phyloP scores from a whole-genome alignment of 64 coral and sea anemone genomes.

The Montipora cactus region DNA sequence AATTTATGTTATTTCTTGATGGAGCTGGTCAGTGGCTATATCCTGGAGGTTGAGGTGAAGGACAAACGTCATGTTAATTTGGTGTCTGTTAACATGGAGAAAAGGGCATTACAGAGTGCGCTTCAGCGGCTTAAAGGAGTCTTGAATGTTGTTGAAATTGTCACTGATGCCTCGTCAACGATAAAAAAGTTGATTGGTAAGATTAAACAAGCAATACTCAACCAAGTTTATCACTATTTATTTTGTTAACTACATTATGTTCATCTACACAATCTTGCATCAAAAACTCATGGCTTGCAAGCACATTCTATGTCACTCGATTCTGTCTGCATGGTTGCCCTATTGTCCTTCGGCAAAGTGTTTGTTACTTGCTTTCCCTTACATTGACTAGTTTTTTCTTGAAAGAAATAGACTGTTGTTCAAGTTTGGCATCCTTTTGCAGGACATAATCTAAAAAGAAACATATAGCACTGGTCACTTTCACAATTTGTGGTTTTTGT shows the following conservation, averaged over 20 bases:
- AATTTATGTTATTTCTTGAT: constrained; percentile 26
- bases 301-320: too few species aligned
- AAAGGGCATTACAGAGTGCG: constrained; percentile 5
- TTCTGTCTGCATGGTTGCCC: too few species aligned
- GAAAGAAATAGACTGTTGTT: too few species aligned
- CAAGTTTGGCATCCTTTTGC: neutral
- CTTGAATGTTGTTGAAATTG: too few species aligned
- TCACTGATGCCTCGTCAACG: neutral
- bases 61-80: constrained; percentile 38
- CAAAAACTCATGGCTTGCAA: too few species aligned
- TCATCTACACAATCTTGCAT: too few species aligned
- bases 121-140: neutral
- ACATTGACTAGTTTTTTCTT: too few species aligned
- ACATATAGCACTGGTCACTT: too few species aligned
- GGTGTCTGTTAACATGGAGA: constrained; percentile 31
- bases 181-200: constrained; percentile 46
- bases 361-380: too few species aligned
- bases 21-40: constrained; percentile 13
- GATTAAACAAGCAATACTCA: neutral
- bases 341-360: too few species aligned
- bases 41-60: constrained; percentile 19
- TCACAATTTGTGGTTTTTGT: neutral
- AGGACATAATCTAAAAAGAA: too few species aligned
- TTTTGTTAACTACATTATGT: too few species aligned
- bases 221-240: neutral